Evolutionary conservation across 1,140 invertebrate species (phyloP).

Genomic region (Lycorma delicatula): DNA sequence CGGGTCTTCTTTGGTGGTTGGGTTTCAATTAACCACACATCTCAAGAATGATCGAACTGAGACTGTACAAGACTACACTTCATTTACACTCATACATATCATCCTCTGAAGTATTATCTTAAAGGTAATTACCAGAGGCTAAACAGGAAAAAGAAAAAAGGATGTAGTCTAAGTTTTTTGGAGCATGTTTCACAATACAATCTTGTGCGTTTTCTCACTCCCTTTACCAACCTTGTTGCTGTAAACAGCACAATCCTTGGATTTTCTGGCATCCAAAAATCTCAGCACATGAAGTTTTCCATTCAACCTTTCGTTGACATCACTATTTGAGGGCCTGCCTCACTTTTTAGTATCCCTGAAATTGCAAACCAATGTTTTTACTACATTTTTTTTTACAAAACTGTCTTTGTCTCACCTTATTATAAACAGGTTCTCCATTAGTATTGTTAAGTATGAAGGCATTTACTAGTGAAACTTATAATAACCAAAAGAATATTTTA

Average conservation of each 20-base stretch:
- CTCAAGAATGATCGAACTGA: no score
- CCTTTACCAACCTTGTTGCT: not conserved
- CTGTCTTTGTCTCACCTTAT: not conserved
- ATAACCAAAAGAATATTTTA: not conserved
- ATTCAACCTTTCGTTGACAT: not conserved
- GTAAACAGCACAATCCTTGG: not conserved
- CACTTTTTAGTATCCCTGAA: conserved; percentile 6
- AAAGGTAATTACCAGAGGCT: no score
- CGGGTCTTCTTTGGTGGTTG: no score
- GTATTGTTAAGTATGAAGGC: conserved; percentile 8
- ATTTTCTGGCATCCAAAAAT: not conserved
- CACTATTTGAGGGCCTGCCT: not conserved
- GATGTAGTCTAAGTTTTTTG: not conserved
- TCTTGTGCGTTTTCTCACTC: conserved; percentile 1
- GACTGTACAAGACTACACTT: no score
- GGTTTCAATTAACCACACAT: no score
- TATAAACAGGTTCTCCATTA: not conserved
- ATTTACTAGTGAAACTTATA: conserved; percentile 7
- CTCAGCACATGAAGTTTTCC: not conserved
- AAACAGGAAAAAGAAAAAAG: no score
- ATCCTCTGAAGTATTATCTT: no score
- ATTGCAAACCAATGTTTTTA: not conserved
- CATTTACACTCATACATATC: no score
- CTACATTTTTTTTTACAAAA: conserved; percentile 8
- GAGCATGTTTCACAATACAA: not conserved